Conservation (phyloP, 2,113 vertebrate species). For the Oostethus manadensis region DNA sequence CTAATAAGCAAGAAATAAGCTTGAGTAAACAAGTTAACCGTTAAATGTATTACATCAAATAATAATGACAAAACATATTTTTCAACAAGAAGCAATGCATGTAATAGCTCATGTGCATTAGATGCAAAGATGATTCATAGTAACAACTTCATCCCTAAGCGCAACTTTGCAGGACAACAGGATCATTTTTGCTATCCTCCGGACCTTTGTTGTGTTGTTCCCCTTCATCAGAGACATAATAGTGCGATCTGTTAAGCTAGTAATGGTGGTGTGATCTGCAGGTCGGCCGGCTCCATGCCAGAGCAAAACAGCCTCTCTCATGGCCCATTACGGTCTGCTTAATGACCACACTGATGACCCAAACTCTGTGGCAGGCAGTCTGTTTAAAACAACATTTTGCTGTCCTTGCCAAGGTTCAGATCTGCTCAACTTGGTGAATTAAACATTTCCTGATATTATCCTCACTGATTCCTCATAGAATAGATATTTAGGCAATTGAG, state of each 20-base stretch:
- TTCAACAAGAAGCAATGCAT: not conserved
- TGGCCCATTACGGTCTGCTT: constrained; percentile 69
- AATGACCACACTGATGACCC: constrained; percentile 67
- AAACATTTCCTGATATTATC: not conserved
- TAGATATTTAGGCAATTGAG: not conserved
- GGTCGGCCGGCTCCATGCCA: constrained; percentile 47
- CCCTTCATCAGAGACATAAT: constrained; percentile 66
- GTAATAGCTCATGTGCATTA: not conserved
- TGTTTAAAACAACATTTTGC: constrained; percentile 56
- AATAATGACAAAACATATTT: not conserved
- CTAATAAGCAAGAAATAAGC: not conserved
- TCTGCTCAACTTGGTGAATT: constrained; percentile 15
- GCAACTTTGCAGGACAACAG: constrained; percentile 9
- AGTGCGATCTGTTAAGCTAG: constrained; percentile 46
- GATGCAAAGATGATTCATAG: not conserved
- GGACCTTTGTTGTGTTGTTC: constrained; percentile 41
- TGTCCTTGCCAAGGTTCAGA: constrained; percentile 21
- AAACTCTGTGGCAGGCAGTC: constrained; percentile 43
- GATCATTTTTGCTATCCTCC: constrained; percentile 24
- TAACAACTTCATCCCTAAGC: not conserved
- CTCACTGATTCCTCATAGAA: not conserved
- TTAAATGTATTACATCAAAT: not conserved
- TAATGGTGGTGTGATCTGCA: constrained; percentile 56
- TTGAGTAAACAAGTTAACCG: constrained; percentile 1
- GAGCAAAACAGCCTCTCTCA: constrained; percentile 63